A percentile compares a stretch with the other conserved stretches of the same genome.
These are phyloP conservation scores for Bergia sp. DNA, from an alignment of 92 coral and sea anemone species.

Conservation along the genomic window DNA sequence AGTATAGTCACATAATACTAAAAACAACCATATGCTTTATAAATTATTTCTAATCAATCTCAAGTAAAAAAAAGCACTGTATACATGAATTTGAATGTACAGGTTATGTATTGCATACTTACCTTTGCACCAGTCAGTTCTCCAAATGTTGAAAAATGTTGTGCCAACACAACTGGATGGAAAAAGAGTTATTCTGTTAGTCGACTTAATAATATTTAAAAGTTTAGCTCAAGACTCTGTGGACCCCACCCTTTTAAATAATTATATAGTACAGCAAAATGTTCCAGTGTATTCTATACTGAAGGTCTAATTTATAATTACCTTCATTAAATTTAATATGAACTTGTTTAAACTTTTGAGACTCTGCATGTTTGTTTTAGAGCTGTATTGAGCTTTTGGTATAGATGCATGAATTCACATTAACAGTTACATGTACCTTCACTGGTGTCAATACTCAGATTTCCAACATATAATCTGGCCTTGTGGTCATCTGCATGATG, in stretches of 20 bases:
- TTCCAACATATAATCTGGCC: slow-evolving; percentile 96
- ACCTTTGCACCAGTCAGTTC: slow-evolving; percentile 90
- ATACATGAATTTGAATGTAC: too few species aligned
- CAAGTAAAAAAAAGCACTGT: too few species aligned
- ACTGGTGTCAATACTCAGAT: slow-evolving; percentile 84
- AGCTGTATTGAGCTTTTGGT: too few species aligned
- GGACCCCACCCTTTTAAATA: too few species aligned
- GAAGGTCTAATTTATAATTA: background rate
- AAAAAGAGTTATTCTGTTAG: background rate
- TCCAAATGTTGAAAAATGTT: slow-evolving; percentile 93
- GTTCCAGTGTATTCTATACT: too few species aligned
- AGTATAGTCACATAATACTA: too few species aligned
- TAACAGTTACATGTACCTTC: slow-evolving; percentile 61
- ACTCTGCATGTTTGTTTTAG: too few species aligned
- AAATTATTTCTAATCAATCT: too few species aligned
- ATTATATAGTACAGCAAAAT: too few species aligned
- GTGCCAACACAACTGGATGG: slow-evolving; percentile 81
- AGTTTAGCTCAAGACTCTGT: background rate
- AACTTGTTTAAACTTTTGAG: too few species aligned
- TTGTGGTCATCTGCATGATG: slow-evolving; percentile 72
- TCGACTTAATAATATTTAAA: background rate
- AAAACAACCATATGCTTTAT: too few species aligned
- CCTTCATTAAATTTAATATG: background rate
- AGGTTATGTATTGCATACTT: background rate
- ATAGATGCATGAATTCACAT: too few species aligned